Evolutionary conservation across 2,797 vertebrate species (phyloP).

Genomic region (Crax fasciolata): DNA sequence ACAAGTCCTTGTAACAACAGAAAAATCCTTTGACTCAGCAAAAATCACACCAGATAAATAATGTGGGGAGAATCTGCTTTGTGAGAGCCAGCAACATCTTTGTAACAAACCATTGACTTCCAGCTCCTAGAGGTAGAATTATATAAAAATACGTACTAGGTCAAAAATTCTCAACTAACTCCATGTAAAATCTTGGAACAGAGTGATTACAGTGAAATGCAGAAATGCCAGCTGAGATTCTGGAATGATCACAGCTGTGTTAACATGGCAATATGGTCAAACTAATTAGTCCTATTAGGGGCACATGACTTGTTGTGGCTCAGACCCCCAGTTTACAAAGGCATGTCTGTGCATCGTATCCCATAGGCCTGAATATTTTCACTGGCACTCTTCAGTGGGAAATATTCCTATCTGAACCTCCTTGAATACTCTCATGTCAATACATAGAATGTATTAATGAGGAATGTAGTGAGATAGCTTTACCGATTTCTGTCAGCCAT

Average conservation of each 20-base stretch:
- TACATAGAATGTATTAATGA: neutral
- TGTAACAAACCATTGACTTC: neutral
- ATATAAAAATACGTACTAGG: neutral
- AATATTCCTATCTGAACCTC: neutral
- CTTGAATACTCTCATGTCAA: neutral
- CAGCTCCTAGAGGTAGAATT: neutral
- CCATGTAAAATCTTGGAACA: neutral
- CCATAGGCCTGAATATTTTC: neutral
- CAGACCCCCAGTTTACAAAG: neutral
- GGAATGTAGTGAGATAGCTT: neutral
- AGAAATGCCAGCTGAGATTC: neutral
- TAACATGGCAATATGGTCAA: neutral
- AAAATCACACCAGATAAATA: neutral
- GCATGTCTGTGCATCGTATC: neutral
- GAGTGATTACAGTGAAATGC: neutral
- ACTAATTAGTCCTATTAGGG: neutral
- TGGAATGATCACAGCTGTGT: neutral
- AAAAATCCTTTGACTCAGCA: neutral
- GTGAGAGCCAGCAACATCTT: neutral
- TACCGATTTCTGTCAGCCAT: conserved; percentile 98
- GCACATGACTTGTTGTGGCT: neutral
- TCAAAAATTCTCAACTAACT: neutral
- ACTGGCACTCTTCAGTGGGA: neutral
- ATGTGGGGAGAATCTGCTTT: neutral
- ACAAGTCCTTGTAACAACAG: neutral